Evolutionary conservation across 2,888 invertebrate genomes (phyloP).

Genomic region (Tenthredo scrophulariae): DNA sequence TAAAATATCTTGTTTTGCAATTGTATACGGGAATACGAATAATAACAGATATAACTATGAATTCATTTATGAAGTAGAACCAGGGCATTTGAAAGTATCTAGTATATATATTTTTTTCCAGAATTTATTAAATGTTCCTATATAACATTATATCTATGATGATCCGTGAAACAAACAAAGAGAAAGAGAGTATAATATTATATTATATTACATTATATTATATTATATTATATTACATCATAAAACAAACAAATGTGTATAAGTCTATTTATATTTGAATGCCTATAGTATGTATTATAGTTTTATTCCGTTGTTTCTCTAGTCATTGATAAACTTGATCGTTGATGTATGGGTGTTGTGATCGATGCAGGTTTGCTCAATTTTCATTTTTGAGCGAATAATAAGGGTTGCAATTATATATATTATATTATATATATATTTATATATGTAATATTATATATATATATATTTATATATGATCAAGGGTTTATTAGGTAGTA

Average conservation of each 20-base stretch:
- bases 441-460: neutral
- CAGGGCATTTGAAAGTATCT: neutral
- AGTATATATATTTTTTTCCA: neutral
- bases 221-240: neutral
- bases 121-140: neutral
- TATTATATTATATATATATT: too few species aligned
- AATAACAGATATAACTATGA: neutral
- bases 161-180: neutral
- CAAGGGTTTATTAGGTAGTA: conserved; percentile 50
- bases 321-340: neutral
- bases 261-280: neutral
- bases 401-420: conserved; percentile 1
- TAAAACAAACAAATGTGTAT: neutral
- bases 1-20: neutral
- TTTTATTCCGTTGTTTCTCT: neutral
- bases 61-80: neutral
- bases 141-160: neutral
- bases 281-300: neutral
- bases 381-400: neutral
- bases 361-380: neutral
- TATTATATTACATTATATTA: neutral
- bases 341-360: conserved; percentile 23
- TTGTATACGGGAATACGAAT: neutral
- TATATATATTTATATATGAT: neutral
- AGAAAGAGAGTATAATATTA: neutral